These are phyloP conservation scores for Drosophila willistoni DNA, from an alignment of 1,140 invertebrate genomes.

Conservation along the genomic window DNA sequence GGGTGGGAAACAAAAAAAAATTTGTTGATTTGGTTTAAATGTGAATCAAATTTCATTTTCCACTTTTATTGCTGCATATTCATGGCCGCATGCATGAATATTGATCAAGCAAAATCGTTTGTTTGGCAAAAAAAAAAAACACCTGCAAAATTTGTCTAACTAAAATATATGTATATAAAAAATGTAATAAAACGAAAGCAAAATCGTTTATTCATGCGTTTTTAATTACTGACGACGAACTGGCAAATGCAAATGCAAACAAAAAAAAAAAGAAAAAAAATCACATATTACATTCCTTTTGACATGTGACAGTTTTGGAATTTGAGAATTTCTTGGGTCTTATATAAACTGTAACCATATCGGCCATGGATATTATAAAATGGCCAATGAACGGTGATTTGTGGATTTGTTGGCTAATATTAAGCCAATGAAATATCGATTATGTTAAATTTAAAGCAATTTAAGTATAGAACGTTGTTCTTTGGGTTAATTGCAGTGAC, in stretches of 20 bases:
- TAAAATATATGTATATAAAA: constrained; percentile 2
- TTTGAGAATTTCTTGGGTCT: too few species aligned
- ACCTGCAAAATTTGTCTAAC: constrained; percentile 7
- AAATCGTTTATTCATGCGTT: constrained; percentile 53
- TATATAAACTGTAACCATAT: too few species aligned
- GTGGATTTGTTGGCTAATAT: too few species aligned
- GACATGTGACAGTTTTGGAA: too few species aligned
- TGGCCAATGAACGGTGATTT: too few species aligned
- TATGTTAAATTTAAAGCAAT: too few species aligned
- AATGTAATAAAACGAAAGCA: constrained; percentile 36
- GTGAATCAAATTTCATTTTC: constrained; percentile 55
- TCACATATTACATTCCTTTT: not conserved
- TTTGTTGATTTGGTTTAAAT: constrained; percentile 42
- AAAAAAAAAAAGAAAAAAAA: too few species aligned
- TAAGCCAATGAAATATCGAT: too few species aligned
- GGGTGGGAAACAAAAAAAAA: constrained; percentile 38
- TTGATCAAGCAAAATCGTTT: constrained; percentile 73
- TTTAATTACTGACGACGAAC: constrained; percentile 57
- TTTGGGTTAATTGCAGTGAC: not conserved
- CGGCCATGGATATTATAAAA: too few species aligned
- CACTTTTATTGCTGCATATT: constrained; percentile 59
- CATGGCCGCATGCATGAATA: constrained; percentile 70
- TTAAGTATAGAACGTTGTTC: too few species aligned
- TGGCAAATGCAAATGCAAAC: constrained; percentile 19
- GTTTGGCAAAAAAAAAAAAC: constrained; percentile 29